These are phyloP conservation scores for Euclidia mi DNA, from an alignment of 2,888 invertebrate species.

Conservation along the genomic window DNA sequence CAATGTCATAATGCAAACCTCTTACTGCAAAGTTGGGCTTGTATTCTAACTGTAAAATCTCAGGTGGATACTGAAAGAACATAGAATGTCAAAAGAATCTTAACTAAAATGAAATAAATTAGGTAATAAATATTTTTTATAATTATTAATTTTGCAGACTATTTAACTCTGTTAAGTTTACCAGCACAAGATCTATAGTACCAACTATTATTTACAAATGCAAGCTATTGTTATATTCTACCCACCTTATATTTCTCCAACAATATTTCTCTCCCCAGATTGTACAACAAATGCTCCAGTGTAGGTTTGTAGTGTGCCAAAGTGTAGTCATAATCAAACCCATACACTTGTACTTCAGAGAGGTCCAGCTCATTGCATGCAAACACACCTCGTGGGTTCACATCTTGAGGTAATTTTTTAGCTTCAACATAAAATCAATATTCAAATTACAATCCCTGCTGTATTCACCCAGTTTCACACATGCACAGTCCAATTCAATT, in stretches of 20 bases:
- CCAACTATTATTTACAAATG: too few relatives aligned
- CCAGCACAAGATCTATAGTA: too few relatives aligned
- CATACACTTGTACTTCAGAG: conserved; percentile 97
- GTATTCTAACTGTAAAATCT: conserved; percentile 95
- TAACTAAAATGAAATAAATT: too few relatives aligned
- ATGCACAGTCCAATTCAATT: too few relatives aligned
- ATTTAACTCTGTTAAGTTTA: too few relatives aligned
- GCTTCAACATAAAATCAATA: conserved; percentile 87
- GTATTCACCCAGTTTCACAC: too few relatives aligned
- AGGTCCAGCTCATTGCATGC: conserved; percentile 99
- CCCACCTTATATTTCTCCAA: conserved; percentile 96
- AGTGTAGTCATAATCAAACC: conserved; percentile 99
- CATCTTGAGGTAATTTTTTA: conserved; percentile 96
- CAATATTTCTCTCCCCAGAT: conserved; percentile 96
- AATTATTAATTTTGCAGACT: too few relatives aligned
- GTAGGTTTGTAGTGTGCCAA: conserved; percentile 98
- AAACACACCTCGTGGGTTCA: conserved; percentile 96
- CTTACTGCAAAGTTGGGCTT: conserved; percentile 98
- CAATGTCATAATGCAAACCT: conserved; percentile 99
- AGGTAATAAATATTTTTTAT: too few relatives aligned
- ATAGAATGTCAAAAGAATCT: too few relatives aligned
- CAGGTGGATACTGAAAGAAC: conserved; percentile 95
- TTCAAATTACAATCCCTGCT: not conserved
- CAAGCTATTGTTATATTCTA: conserved; percentile 14
- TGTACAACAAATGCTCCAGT: conserved; percentile 97